Evolutionary conservation across 2,797 vertebrate genomes (phyloP).

Genomic region (Pseudotriccus pelzelni): DNA sequence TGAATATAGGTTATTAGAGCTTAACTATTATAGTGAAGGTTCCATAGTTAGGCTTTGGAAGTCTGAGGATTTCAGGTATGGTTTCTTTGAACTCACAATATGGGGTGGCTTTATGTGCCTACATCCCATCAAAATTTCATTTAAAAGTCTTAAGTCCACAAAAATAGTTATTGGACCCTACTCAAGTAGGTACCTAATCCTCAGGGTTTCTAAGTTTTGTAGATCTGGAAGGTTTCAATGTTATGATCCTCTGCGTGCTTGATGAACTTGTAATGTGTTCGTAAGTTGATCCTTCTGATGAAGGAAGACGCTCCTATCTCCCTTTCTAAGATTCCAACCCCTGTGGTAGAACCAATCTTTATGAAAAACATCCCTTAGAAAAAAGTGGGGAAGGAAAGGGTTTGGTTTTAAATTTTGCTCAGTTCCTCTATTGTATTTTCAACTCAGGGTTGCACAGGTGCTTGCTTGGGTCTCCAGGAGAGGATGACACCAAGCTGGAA

Average conservation of each 20-base stretch:
- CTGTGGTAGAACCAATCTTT: not conserved
- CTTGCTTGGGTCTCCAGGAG: not conserved
- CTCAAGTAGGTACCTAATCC: not conserved
- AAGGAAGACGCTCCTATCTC: not conserved
- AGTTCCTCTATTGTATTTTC: not conserved
- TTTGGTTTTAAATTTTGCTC: not conserved
- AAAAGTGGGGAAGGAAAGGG: not conserved
- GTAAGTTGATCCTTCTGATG: not conserved
- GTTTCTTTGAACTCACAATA: not conserved
- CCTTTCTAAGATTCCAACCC: not conserved
- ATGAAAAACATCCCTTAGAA: not conserved
- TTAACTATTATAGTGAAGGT: not conserved
- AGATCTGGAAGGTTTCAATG: not conserved
- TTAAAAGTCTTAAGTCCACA: not conserved
- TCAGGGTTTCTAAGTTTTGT: not conserved
- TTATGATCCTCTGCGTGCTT: not conserved
- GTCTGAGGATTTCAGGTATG: not conserved
- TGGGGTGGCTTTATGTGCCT: fast-evolving
- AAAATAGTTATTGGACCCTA: not conserved
- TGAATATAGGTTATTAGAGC: not conserved
- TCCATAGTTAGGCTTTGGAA: not conserved
- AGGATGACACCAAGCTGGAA: not conserved
- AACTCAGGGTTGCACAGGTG: not conserved
- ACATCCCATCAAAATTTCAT: not conserved
- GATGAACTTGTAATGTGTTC: not conserved